These are phyloP conservation scores for Pilophorus perplexus DNA, from an alignment of 2,888 invertebrate species.

Conservation along the genomic window DNA sequence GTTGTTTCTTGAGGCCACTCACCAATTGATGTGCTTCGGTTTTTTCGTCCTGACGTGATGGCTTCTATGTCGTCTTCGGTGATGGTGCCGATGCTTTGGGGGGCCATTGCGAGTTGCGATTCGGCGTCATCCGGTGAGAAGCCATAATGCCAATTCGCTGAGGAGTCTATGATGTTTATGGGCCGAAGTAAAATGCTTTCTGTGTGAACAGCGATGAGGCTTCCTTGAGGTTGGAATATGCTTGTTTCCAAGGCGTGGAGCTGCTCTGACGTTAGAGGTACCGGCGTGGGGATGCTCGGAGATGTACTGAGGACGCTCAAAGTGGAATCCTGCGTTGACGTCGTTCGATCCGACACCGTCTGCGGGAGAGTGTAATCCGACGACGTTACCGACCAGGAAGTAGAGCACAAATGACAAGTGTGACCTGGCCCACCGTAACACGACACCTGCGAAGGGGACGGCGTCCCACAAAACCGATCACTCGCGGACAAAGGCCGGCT, in stretches of 20 bases:
- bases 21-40: constrained; percentile 33
- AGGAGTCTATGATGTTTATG: constrained; percentile 20
- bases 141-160: constrained; percentile 36
- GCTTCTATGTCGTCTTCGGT: constrained; percentile 33
- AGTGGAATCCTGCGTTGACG: constrained; percentile 49
- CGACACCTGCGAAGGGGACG: constrained; percentile 39
- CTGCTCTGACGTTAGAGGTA: constrained; percentile 39
- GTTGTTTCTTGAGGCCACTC: constrained; percentile 3
- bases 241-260: constrained; percentile 28
- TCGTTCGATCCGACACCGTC: constrained; percentile 48
- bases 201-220: constrained; percentile 34
- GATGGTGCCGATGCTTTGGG: constrained; percentile 20
- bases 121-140: constrained; percentile 33
- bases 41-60: constrained; percentile 27
- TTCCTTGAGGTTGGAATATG: constrained; percentile 26
- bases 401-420: constrained; percentile 33
- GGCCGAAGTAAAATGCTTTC: constrained; percentile 39
- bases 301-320: constrained; percentile 48
- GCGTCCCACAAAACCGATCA: constrained; percentile 33
- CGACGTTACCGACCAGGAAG: constrained; percentile 38
- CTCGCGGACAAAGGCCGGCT: constrained; percentile 30
- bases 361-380: constrained; percentile 47
- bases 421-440: constrained; percentile 37
- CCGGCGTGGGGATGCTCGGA: constrained; percentile 34
- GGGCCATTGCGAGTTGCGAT: constrained; percentile 26